These are phyloP conservation scores for Craniophora ligustri DNA, from an alignment of 2,888 invertebrate genomes.

Conservation along the genomic window DNA sequence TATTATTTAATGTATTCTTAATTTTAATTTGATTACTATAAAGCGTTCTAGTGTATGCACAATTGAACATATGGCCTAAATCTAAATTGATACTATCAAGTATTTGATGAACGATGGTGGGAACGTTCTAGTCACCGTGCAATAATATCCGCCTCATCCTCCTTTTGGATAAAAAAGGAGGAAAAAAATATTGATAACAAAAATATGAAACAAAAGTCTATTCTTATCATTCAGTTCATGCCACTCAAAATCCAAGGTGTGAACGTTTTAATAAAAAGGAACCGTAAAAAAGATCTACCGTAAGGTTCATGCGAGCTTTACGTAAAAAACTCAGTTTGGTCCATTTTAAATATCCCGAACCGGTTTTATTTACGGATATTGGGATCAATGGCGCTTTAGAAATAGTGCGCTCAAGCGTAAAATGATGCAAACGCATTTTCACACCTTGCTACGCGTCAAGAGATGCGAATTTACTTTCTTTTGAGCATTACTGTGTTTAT, in stretches of 20 bases:
- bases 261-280: slow-evolving; percentile 11
- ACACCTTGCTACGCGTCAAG: slow-evolving; percentile 28
- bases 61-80: too few relatives aligned
- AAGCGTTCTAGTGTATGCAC: too few relatives aligned
- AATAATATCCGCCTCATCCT: too few relatives aligned
- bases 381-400: slow-evolving; percentile 50
- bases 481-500: slow-evolving; percentile 39
- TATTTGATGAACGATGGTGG: too few relatives aligned
- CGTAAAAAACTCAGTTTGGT: slow-evolving; percentile 25
- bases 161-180: too few relatives aligned
- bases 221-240: not conserved
- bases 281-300: slow-evolving; percentile 4
- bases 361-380: slow-evolving; percentile 51
- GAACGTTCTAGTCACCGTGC: too few relatives aligned
- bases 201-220: too few relatives aligned
- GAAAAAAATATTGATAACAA: too few relatives aligned
- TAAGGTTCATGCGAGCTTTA: not conserved
- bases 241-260: not conserved
- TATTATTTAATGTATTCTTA: too few relatives aligned
- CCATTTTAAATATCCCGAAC: slow-evolving; percentile 44
- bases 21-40: too few relatives aligned
- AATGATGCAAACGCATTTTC: slow-evolving; percentile 45
- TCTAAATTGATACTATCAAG: too few relatives aligned
- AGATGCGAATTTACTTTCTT: slow-evolving; percentile 38
- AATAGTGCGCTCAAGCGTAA: slow-evolving; percentile 44